Conservation (phyloP, 2,113 vertebrate genomes). For the Nesoenas mayeri region DNA sequence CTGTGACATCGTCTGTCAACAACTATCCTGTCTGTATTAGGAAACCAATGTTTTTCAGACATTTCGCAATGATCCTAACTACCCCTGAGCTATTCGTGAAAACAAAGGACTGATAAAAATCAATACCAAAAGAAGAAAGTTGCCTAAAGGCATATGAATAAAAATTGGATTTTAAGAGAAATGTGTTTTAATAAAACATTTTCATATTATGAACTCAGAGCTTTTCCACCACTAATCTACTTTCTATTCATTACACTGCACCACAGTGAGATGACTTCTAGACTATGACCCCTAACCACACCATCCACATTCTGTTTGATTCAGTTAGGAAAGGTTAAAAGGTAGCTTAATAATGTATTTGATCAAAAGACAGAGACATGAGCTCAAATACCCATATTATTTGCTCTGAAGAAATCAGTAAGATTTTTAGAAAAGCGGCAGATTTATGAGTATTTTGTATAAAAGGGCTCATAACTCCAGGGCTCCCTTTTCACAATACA, state of each 20-base stretch:
- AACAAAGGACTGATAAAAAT: not conserved
- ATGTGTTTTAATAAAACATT: not conserved
- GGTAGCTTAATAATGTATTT: not conserved
- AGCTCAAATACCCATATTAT: not conserved
- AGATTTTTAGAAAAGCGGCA: not conserved
- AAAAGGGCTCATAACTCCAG: not conserved
- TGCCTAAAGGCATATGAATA: not conserved
- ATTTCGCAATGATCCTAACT: not conserved
- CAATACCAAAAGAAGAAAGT: not conserved
- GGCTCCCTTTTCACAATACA: not conserved
- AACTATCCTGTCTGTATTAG: not conserved
- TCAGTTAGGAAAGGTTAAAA: not conserved
- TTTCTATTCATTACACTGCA: not conserved
- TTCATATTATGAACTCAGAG: not conserved
- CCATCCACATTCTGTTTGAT: not conserved
- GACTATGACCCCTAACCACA: not conserved
- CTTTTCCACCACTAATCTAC: not conserved
- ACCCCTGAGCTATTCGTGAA: not conserved
- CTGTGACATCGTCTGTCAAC: not conserved
- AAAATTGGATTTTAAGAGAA: not conserved
- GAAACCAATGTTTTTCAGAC: not conserved
- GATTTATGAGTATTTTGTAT: not conserved
- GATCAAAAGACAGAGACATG: not conserved
- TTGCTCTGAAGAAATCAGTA: not conserved
- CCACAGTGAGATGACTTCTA: fast-evolving